Conservation (phyloP, 2,113 vertebrate genomes). For the Thunnus maccoyii region DNA sequence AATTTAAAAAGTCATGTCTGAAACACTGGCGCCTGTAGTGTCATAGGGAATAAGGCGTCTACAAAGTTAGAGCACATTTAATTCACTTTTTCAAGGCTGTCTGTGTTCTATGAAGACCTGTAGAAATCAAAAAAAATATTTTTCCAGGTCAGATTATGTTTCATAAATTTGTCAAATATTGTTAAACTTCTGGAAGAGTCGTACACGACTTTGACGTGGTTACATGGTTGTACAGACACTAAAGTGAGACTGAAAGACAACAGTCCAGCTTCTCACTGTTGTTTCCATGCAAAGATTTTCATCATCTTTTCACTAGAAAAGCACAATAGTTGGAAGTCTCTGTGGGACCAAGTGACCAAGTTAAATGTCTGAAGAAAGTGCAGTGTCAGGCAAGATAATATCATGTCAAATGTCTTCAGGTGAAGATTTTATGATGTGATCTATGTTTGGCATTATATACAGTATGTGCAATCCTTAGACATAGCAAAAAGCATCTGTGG, state of each 20-base stretch:
- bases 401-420: neutral
- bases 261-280: neutral
- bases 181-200: neutral
- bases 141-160: neutral
- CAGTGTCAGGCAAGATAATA: neutral
- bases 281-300: neutral
- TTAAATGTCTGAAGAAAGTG: neutral
- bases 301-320: conserved; percentile 5
- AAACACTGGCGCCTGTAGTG: neutral
- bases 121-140: neutral
- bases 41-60: neutral
- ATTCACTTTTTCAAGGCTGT: neutral
- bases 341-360: neutral
- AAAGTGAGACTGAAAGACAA: neutral
- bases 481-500: no score
- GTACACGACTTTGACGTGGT: neutral
- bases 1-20: neutral
- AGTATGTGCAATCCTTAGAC: no score
- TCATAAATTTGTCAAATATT: neutral
- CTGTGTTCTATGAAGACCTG: neutral
- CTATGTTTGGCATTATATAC: no score
- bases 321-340: neutral
- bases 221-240: neutral
- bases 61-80: neutral
- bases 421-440: no score